phyloP scores from a whole-genome alignment of 2,888 invertebrate species.

The Anthophora plumipes region DNA sequence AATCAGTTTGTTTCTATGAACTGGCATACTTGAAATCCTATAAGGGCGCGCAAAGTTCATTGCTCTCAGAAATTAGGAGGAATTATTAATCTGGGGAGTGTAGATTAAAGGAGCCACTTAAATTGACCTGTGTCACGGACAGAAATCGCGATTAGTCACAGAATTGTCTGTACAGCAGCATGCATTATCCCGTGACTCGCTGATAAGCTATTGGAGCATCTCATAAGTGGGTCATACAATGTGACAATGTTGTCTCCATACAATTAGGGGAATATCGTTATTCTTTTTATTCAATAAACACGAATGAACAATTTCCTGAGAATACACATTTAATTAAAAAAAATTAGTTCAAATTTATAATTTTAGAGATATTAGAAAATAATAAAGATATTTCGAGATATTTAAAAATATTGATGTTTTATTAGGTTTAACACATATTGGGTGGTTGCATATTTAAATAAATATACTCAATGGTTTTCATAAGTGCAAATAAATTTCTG shows the following conservation, averaged over 20 bases:
- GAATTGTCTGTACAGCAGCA: not conserved
- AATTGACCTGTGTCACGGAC: not conserved
- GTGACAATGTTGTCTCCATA: not conserved
- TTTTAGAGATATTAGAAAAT: too few species aligned
- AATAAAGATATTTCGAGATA: too few species aligned
- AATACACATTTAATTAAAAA: too few species aligned
- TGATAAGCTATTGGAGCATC: not conserved
- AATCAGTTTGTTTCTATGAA: not conserved
- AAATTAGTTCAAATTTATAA: too few species aligned
- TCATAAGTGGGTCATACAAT: not conserved
- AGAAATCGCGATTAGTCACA: not conserved
- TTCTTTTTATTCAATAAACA: too few species aligned
- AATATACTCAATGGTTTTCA: too few species aligned
- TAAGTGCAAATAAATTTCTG: too few species aligned
- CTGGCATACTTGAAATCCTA: not conserved
- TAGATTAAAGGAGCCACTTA: not conserved
- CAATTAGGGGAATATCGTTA: too few species aligned
- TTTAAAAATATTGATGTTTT: too few species aligned
- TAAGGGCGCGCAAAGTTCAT: not conserved
- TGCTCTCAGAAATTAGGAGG: not conserved
- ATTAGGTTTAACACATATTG: too few species aligned
- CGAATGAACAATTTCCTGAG: too few species aligned
- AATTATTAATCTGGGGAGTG: not conserved
- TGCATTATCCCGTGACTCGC: not conserved
- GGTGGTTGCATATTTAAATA: too few species aligned